phyloP scores from a whole-genome alignment of 1,140 invertebrate genomes.

The Scaptomyza pallida region DNA sequence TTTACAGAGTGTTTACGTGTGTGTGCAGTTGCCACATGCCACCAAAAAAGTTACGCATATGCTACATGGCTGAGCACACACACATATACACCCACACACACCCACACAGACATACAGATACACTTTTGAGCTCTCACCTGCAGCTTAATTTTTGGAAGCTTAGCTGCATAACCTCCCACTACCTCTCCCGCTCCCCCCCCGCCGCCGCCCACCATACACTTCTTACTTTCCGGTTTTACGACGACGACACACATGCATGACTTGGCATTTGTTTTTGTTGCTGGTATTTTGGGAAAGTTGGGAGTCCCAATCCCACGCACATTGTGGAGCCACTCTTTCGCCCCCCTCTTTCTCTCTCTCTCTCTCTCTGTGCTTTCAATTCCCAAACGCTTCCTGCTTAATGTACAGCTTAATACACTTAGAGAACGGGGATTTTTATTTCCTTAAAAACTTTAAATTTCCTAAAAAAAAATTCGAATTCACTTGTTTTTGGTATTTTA shows the following conservation, averaged over 20 bases:
- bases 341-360: too few species aligned
- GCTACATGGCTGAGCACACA: constrained; percentile 57
- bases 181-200: constrained; percentile 4
- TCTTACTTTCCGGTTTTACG: constrained; percentile 1
- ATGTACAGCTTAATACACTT: constrained; percentile 7
- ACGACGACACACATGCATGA: constrained; percentile 42
- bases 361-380: constrained; percentile 23
- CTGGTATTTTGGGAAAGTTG: constrained; percentile 43
- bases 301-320: constrained; percentile 69
- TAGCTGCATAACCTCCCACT: constrained; percentile 47
- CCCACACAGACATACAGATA: constrained; percentile 8
- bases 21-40: constrained; percentile 57
- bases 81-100: constrained; percentile 27
- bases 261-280: constrained; percentile 47
- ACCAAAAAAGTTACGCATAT: constrained; percentile 43
- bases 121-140: constrained; percentile 51
- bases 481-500: too few species aligned
- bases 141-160: constrained; percentile 31
- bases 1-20: constrained; percentile 32
- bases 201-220: constrained; percentile 3
- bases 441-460: too few species aligned
- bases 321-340: too few species aligned
- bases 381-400: constrained; percentile 56
- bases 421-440: too few species aligned
- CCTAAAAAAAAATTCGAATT: too few species aligned